Evolutionary conservation across 2,113 vertebrate genomes (phyloP), one percentile per base, ranked within the genome.

Genomic region (Panthera leo): DNA sequence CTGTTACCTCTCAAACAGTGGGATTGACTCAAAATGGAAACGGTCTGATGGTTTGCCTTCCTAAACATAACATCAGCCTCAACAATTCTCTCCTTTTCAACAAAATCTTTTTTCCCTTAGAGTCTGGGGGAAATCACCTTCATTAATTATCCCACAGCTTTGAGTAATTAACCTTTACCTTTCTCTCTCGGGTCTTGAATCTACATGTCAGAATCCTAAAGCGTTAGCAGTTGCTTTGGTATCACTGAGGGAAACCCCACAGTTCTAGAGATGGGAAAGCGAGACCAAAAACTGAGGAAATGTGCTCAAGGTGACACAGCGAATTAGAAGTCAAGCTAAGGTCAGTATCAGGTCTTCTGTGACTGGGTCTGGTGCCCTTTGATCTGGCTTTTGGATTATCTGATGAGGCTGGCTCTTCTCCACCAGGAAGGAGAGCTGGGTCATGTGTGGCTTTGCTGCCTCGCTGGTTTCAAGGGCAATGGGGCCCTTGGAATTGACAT

Each of bases 71-170:
- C 25, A n/a, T 85, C 73, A 73, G 16, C 48, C 93, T 85, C 1
- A 10, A 71, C 36, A 31, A 39, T 21, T 75, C 42, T 92, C 75
- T 67, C 51, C 36, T 39, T 63, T 86, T 89, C 14, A 19, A 29
- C 25, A 36, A 78, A 83, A 89, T 39, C 27, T 21, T 80, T 79
- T 84, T 61, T 63, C n/a, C 36, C 42, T 79, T 68, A 34, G 18
- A 53, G 84, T 82, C 80, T 76, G 84, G 85, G 85, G 84, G 92
- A 97, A 97, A 90, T 84, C 65, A 89, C 89, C 76, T 88, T 68
- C 10, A 58, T 88, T 90, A 93, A 92, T 92, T 91, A 94, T 82
- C 95, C 63, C 80, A 73, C 68, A 71, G 86, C 71, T 97, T 97
- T 76, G 65, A 95, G 51, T 91, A 16, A 85, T 58, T 67, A 92